Evolutionary conservation across 1,140 invertebrate species (phyloP), one percentile per base, ranked within the genome.

Genomic region (Anadara kagoshimensis): DNA sequence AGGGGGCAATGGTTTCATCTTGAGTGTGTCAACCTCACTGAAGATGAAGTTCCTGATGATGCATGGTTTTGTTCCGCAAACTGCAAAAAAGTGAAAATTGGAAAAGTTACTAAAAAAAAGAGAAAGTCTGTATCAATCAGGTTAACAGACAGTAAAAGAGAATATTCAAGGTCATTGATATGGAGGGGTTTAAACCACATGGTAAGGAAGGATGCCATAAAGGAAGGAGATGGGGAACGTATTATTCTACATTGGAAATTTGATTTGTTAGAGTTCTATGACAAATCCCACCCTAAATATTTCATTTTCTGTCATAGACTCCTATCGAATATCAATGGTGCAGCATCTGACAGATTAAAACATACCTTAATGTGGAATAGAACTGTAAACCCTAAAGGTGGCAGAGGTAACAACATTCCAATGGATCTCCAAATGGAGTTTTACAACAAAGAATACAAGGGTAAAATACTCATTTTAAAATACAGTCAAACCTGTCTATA

Each of bases 1-100:
- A 49, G 47, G 12, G 62, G 62, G 11, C 49, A 65, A 65, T 65
- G 62, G 62, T 64, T 64, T 29, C 62, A 64, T 22, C 26, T 51
- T 24, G 10, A 8, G n/a, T 49, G 62, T 53, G 12, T 10, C 11
- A 29, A 64, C 22, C 18, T 64, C 36, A 29, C 12, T 24, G 14
- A 24, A 11, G 41, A 51, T 26, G 20, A 64, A 26, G 18, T 43
- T 45, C 5, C 29, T 11, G 7, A 10, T 16, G 44, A n/a, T 24
- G 24, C 22, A 24, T 64, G 62, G 62, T 64, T 51, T 22, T 64
- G 62, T 29, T 49, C 18, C 0, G 12, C 10, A 12, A 18, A 29
- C 8, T 49, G 45, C 16, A 49, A 16, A 16, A 36, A 18, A 20
- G n/a, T 7, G 20, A 11, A 24, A 45, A 22, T 29, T 20, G 51